Base-by-base conservation (phyloP, 2,797 vertebrate species). In the Paramormyrops hopkinsi region DNA sequence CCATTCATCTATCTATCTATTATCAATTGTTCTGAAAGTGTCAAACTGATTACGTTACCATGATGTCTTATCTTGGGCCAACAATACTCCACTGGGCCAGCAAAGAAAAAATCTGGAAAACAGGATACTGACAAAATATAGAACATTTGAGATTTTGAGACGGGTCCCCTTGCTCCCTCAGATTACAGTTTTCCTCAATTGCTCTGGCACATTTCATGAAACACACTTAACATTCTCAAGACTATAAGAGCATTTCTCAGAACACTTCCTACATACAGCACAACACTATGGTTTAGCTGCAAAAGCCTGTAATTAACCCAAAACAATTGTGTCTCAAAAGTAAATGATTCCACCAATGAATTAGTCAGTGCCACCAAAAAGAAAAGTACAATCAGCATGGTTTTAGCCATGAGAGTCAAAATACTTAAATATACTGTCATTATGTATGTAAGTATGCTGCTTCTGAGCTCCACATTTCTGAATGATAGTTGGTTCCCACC, bases 31-130 rank as follows among this genome's bases (percentile, higher is more conserved):
- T 19, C 56, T 88, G 59, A 62, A 53, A 83, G 48, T 29, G 76
- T 88, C 44, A 51, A 88, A 50, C 87, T 33, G 44, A 88, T 29
- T 56, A 73, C 9, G 88, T 90, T 85, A 88, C n/a, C 9, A 73
- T 41, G 22, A 25, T 50, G 56, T 88, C 56, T 88, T 48, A 88
- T 88, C 79, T 54, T 65, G 29, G 37, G 87, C 76, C 87, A 90
- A 51, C 62, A 19, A 54, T 41, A 25, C 53, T 89, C 25, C 53
- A 7, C 25, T 85, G 79, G 54, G 37, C 22, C 41, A 83, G 59
- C 79, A 69, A 46, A 69, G 37, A 46, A 44, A 59, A 50, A n/a
- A 82, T 76, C 51, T 14, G 50, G 37, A 2, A 56, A n/a, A 56
- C 54, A 56, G 53, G 54, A 56, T 6, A n/a, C n/a, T 25, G 51